Evolutionary conservation across 2,113 vertebrate species (phyloP).

Genomic region (Erythrocercus mccallii): DNA sequence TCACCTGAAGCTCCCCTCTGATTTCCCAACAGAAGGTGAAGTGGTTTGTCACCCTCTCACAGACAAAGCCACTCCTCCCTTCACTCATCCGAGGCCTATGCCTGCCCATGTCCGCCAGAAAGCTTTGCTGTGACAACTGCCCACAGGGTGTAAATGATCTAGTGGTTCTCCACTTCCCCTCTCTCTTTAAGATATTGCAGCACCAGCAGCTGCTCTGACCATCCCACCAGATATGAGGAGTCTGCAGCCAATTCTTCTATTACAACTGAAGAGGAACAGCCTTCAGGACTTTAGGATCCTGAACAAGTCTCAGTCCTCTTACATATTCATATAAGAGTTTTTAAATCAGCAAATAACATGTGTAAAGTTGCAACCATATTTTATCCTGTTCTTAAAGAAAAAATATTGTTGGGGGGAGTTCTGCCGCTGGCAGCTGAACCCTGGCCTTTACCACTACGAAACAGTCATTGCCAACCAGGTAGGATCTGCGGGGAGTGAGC

Average conservation of each 20-base stretch:
- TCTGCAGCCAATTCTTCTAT: not conserved
- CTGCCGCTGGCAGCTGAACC: conserved; percentile 95
- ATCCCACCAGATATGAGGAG: not conserved
- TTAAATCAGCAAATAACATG: too few species aligned
- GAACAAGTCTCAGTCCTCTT: too few species aligned
- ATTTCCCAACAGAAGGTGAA: not conserved
- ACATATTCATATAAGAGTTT: too few species aligned
- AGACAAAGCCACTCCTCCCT: not conserved
- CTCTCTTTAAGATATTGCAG: not conserved
- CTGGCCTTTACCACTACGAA: conserved; percentile 91
- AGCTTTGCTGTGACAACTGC: not conserved
- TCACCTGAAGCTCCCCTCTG: not conserved
- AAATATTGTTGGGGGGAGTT: conserved; percentile 81
- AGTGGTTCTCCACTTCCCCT: not conserved
- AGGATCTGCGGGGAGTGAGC: fast-evolving
- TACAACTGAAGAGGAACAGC: not conserved
- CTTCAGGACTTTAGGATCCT: not conserved
- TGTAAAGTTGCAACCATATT: too few species aligned
- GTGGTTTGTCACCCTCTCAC: not conserved
- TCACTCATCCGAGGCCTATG: not conserved
- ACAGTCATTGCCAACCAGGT: conserved; percentile 89
- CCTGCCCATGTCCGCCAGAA: not conserved
- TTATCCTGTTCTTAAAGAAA: too few species aligned
- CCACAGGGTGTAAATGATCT: not conserved
- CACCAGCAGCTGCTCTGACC: not conserved